phyloP scores from a whole-genome alignment of 2,113 vertebrate species.

The Phyllostomus hastatus region DNA sequence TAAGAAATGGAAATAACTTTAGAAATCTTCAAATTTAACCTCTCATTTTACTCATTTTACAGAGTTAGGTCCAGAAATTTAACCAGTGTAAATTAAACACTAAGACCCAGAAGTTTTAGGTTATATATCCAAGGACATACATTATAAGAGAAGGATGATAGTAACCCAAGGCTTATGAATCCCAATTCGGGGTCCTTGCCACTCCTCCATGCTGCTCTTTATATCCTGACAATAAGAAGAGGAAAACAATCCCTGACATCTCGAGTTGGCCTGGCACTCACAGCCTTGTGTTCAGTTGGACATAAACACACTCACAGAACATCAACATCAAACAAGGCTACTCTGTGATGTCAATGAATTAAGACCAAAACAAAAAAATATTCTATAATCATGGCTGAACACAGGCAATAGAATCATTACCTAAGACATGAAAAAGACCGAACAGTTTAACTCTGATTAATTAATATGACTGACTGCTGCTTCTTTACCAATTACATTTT shows the following conservation, averaged over 20 bases:
- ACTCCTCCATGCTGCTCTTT: rapidly evolving
- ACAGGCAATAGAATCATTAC: neutral
- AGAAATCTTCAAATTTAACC: neutral
- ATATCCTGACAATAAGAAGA: neutral
- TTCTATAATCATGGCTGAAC: neutral
- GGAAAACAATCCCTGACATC: neutral
- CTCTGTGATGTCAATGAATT: neutral
- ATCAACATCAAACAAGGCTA: neutral
- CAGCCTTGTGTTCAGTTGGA: neutral
- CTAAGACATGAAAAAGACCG: neutral
- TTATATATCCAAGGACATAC: neutral
- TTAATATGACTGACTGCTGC: neutral
- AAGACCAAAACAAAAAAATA: neutral
- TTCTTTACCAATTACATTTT: neutral
- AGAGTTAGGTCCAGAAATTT: neutral
- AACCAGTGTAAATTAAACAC: neutral
- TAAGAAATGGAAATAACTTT: neutral
- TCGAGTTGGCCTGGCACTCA: neutral
- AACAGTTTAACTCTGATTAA: neutral
- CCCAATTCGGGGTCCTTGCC: rapidly evolving
- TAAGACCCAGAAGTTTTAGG: neutral
- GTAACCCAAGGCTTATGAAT: neutral
- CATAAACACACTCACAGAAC: neutral
- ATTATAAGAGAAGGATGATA: neutral
- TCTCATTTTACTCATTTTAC: neutral